Evolutionary conservation across 2,797 vertebrate species (phyloP).

Genomic region (Sphaeramia orbicularis): DNA sequence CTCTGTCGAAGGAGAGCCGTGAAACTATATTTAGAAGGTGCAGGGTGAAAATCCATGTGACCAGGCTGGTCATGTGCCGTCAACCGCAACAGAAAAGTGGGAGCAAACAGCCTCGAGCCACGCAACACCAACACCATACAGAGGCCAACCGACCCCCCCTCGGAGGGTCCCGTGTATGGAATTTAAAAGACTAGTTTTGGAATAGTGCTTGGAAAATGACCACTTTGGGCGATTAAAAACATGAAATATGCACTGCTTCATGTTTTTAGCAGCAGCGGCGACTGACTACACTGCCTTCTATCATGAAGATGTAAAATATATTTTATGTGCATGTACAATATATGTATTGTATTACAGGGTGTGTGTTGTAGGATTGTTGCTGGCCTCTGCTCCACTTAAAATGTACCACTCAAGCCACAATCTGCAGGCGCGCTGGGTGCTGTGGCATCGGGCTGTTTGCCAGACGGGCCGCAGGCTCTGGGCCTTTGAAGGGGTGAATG

Average conservation of each 20-base stretch:
- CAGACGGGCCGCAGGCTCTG: constrained; percentile 96
- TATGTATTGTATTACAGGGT: not conserved
- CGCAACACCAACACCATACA: constrained; percentile 89
- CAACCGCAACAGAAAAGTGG: constrained; percentile 99
- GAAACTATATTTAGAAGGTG: constrained; percentile 55
- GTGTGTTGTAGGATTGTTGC: constrained; percentile 18
- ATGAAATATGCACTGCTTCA: constrained; percentile 5
- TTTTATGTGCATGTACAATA: not conserved
- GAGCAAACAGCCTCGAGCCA: constrained; percentile 97
- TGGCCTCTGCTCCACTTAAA: constrained; percentile 49
- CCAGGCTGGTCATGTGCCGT: constrained; percentile 96
- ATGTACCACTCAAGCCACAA: constrained; percentile 54
- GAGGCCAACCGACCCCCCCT: constrained; percentile 57
- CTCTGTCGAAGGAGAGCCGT: not conserved
- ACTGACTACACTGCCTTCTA: not conserved
- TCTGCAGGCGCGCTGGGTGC: constrained; percentile 84
- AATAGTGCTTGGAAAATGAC: constrained; percentile 1
- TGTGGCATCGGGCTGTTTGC: constrained; percentile 98
- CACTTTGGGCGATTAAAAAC: constrained; percentile 26
- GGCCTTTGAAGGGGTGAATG: constrained; percentile 99
- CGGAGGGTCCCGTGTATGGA: not conserved
- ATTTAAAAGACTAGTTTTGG: too few species aligned
- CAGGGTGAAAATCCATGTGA: constrained; percentile 91
- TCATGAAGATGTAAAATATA: not conserved
- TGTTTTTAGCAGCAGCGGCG: constrained; percentile 36